Evolutionary conservation across 2,113 vertebrate species (phyloP), one percentile per base, ranked within the genome.

Genomic region (Esox niger): DNA sequence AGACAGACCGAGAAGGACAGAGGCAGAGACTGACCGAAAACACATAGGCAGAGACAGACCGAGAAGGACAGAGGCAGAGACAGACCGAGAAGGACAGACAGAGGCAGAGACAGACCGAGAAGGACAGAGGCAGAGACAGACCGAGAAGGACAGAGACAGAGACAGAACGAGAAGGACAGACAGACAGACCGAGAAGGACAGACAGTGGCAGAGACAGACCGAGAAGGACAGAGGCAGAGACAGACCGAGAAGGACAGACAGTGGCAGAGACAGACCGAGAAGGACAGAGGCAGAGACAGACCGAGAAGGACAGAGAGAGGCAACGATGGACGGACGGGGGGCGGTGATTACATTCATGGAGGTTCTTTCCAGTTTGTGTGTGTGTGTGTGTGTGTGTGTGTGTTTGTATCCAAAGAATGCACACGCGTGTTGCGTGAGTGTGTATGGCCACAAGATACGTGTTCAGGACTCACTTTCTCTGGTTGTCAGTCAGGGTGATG

Each of bases 401-500:
- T 63, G 35, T 55, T 17, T 67, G 31, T 57, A 29, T 43, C n/a
- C 10, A 25, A 46, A 31, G 56, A 35, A 58, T 66, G 31, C 23
- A 30, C 52, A 29, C 20, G 68, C 49, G n/a, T 66, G 29, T 23
- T 25, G 68, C 49, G n/a, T 66, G 29, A 55, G 32, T 65, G 52
- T 65, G 30, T 64, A 25, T 59, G 8, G 64, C n/a, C n/a, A n/a
- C n/a, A n/a, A n/a, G n/a, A 2, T 47, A 23, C 15, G 15, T 52
- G 60, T 32, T 70, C 21, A n/a, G 8, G 7, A 84, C 95, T 94
- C 87, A 98, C 96, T 97, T 98, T 80, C 96, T 92, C 86, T 98
- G 96, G 86, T 98, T 98, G 90, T 98, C 96, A 0, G 96, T 98
- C 81, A 98, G 81, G 0, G 96, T 98, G 88, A 98, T 96, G 67